phyloP scores from a whole-genome alignment of 2,888 invertebrate species.

The Danaus chrysippus region DNA sequence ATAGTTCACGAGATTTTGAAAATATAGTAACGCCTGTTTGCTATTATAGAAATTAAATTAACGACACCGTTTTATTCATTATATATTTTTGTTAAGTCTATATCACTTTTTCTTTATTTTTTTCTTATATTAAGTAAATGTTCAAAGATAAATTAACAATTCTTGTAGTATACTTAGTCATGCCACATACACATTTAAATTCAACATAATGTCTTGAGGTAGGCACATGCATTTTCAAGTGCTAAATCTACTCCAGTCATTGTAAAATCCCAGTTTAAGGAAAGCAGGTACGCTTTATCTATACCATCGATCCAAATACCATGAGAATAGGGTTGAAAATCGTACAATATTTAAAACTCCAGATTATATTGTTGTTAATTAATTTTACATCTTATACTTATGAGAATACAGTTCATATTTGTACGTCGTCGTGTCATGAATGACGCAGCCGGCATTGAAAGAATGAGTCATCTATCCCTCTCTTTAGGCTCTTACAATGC shows the following conservation, averaged over 20 bases:
- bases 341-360: slow-evolving; percentile 7
- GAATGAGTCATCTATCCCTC: slow-evolving; percentile 63
- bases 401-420: slow-evolving; percentile 27
- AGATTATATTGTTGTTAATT: slow-evolving; percentile 13
- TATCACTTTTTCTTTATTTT: too few species aligned
- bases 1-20: too few species aligned
- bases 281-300: slow-evolving; percentile 24
- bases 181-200: neutral
- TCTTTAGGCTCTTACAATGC: slow-evolving; percentile 49
- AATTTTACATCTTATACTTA: slow-evolving; percentile 9
- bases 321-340: slow-evolving; percentile 24
- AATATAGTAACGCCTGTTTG: too few species aligned
- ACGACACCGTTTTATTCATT: too few species aligned
- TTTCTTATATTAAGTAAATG: too few species aligned
- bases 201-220: slow-evolving; percentile 4
- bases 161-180: neutral
- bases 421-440: slow-evolving; percentile 49
- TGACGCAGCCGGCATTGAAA: slow-evolving; percentile 66
- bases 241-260: slow-evolving; percentile 28
- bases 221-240: slow-evolving; percentile 22
- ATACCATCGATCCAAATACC: slow-evolving; percentile 18
- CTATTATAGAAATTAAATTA: too few species aligned
- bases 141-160: too few species aligned
- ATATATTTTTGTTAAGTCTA: too few species aligned
- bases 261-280: slow-evolving; percentile 24